These are phyloP conservation scores for Drosophila pseudoobscura DNA, from an alignment of 1,140 invertebrate species.

Conservation along the genomic window DNA sequence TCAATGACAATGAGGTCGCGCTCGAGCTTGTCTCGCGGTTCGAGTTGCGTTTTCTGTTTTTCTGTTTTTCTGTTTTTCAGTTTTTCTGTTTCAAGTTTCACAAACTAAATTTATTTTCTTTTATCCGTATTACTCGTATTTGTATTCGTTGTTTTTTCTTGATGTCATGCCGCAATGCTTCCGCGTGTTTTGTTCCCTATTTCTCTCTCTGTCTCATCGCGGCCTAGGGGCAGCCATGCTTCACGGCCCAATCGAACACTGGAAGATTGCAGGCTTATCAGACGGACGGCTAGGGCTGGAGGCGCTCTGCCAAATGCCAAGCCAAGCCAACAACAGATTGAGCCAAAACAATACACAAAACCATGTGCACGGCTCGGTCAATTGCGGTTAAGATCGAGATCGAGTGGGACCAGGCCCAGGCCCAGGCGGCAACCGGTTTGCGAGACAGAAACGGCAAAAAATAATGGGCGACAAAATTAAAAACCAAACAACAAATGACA, in stretches of 20 bases:
- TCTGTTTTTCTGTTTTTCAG: slow-evolving; percentile 29
- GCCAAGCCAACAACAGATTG: too few species aligned
- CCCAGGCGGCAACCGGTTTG: slow-evolving; percentile 58
- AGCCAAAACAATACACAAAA: slow-evolving; percentile 25
- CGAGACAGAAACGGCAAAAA: slow-evolving; percentile 48
- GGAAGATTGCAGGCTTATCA: slow-evolving; percentile 42
- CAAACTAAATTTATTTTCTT: slow-evolving; percentile 44
- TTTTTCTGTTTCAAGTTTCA: slow-evolving; percentile 43
- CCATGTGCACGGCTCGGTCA: slow-evolving; percentile 62
- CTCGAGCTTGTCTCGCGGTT: slow-evolving; percentile 31
- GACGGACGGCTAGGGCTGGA: slow-evolving; percentile 5
- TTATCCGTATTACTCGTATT: slow-evolving; percentile 41
- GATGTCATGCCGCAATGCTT: slow-evolving; percentile 31
- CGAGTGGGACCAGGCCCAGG: slow-evolving; percentile 23
- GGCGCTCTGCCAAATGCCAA: slow-evolving; percentile 1
- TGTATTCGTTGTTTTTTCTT: slow-evolving; percentile 4
- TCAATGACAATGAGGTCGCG: slow-evolving; percentile 74
- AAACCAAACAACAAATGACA: slow-evolving; percentile 61
- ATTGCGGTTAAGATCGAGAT: slow-evolving; percentile 51
- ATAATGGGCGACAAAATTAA: slow-evolving; percentile 57
- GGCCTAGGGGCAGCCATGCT: slow-evolving; percentile 4
- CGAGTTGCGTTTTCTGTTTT: slow-evolving; percentile 30
- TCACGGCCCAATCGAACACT: slow-evolving; percentile 12
- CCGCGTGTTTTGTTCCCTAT: slow-evolving; percentile 32
- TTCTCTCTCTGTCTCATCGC: background rate